Evolutionary conservation across 2,888 invertebrate species (phyloP).

Genomic region (Galerucella pusilla): DNA sequence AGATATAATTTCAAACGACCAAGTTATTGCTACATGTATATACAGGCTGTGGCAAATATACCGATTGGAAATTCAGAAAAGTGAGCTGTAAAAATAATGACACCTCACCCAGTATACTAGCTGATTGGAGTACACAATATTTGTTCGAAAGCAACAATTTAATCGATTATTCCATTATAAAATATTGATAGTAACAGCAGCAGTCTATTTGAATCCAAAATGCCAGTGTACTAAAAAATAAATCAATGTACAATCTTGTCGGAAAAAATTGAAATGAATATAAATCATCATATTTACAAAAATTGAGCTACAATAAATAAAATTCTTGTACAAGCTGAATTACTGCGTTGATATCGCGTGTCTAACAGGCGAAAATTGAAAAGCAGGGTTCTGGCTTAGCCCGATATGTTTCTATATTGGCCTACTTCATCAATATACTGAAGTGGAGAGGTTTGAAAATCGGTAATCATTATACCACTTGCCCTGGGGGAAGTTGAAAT

Average conservation of each 20-base stretch:
- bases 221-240: too few relatives aligned
- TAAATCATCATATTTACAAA: too few relatives aligned
- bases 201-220: too few relatives aligned
- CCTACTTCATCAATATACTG: conserved; percentile 10
- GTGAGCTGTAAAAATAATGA: too few relatives aligned
- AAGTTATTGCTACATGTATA: not conserved
- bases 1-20: not conserved
- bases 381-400: not conserved
- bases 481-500: not conserved
- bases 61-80: too few relatives aligned
- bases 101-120: too few relatives aligned
- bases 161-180: too few relatives aligned
- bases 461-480: conserved; percentile 3
- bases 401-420: not conserved
- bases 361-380: not conserved
- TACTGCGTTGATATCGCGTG: not conserved
- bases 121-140: too few relatives aligned
- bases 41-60: not conserved
- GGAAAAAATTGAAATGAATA: too few relatives aligned
- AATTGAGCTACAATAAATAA: not conserved
- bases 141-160: too few relatives aligned
- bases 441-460: conserved; percentile 5
- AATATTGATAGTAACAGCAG: too few relatives aligned
- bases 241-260: too few relatives aligned
- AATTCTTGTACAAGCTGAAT: not conserved